Conservation (phyloP, 2,797 vertebrate genomes). For the Muraenolepis orangiensis region DNA sequence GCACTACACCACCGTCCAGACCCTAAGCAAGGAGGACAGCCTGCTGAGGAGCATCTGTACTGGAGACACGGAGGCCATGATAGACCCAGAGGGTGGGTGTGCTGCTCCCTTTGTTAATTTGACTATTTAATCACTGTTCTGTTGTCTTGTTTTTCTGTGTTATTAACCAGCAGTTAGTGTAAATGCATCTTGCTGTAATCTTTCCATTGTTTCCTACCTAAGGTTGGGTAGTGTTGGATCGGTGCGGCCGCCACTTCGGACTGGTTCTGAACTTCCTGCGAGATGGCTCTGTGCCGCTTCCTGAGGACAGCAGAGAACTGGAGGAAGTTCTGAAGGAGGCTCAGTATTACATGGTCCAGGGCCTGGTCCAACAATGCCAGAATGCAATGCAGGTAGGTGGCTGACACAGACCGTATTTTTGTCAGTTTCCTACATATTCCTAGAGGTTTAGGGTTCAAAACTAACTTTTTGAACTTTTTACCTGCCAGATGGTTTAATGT, state of each 20-base stretch:
- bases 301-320: slow-evolving; percentile 79
- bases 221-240: slow-evolving; percentile 88
- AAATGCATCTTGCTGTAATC: not conserved
- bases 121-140: not conserved
- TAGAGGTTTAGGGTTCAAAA: not conserved
- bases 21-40: slow-evolving; percentile 84
- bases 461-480: not conserved
- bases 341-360: slow-evolving; percentile 83
- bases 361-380: slow-evolving; percentile 83
- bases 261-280: slow-evolving; percentile 86
- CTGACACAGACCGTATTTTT: not conserved
- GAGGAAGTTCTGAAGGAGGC: slow-evolving; percentile 85
- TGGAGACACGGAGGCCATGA: slow-evolving; percentile 78
- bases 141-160: not conserved
- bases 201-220: not conserved
- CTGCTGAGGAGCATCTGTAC: slow-evolving; percentile 82
- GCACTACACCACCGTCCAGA: slow-evolving; percentile 89
- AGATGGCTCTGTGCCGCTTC: slow-evolving; percentile 85
- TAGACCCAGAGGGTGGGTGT: slow-evolving; percentile 79
- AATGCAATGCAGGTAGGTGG: slow-evolving; percentile 77
- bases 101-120: not conserved
- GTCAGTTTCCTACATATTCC: not conserved
- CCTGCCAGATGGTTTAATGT: not conserved
- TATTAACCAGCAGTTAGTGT: not conserved
- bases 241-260: slow-evolving; percentile 82